Conservation (phyloP, 1,140 invertebrate genomes). For the Lasioglossum albipes region DNA sequence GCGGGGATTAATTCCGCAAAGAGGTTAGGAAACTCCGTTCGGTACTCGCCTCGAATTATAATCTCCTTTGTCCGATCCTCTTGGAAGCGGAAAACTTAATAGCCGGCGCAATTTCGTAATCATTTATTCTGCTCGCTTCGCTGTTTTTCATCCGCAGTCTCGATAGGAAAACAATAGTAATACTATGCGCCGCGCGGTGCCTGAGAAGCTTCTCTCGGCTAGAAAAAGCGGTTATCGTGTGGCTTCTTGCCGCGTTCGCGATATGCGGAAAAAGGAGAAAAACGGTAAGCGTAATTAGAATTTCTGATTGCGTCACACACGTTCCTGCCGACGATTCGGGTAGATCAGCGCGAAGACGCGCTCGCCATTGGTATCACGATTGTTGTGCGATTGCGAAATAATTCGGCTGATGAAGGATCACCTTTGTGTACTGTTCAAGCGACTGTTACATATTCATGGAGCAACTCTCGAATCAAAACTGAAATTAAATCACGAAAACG, state of each 20-base stretch:
- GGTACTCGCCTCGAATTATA: conserved; percentile 28
- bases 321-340: not conserved
- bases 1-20: conserved; percentile 29
- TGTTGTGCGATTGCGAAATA: not conserved
- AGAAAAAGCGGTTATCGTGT: not conserved
- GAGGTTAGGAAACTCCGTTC: conserved; percentile 34
- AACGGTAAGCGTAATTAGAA: not conserved
- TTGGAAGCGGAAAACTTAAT: conserved; percentile 23
- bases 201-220: too few relatives aligned
- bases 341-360: not conserved
- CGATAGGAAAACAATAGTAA: conserved; percentile 48
- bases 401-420: too few relatives aligned
- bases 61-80: conserved; percentile 17
- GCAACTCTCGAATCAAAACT: not conserved
- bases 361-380: not conserved
- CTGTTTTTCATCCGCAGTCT: conserved; percentile 17
- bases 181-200: conserved; percentile 24
- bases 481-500: conserved; percentile 4
- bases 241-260: too few relatives aligned
- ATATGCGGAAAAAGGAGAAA: not conserved
- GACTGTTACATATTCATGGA: not conserved
- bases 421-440: too few relatives aligned
- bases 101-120: conserved; percentile 30
- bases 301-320: not conserved
- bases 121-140: conserved; percentile 32